Evolutionary conservation across 1,140 invertebrate genomes (phyloP).

Genomic region (Zaprionus camerounensis): DNA sequence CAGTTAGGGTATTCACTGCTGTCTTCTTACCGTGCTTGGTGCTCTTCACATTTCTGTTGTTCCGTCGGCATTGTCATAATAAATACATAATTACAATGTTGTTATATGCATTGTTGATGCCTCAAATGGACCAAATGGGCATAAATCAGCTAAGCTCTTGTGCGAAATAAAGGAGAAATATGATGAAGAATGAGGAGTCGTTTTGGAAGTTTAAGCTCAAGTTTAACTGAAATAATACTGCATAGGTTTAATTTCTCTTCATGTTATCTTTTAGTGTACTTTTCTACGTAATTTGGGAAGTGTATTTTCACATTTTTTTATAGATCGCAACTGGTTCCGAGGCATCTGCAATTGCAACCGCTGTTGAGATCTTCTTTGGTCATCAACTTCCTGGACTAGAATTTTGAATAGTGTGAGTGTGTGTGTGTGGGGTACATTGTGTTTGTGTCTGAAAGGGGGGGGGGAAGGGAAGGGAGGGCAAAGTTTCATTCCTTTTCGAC

Average conservation of each 20-base stretch:
- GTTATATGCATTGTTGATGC: conserved; percentile 30
- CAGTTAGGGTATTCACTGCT: background rate
- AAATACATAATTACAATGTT: conserved; percentile 42
- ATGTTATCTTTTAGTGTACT: background rate
- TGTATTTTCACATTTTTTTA: background rate
- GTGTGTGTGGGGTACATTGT: background rate
- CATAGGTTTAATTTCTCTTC: background rate
- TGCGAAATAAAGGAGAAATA: conserved; percentile 1
- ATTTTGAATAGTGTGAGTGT: background rate
- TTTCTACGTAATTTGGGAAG: conserved; percentile 2
- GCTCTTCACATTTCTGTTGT: background rate
- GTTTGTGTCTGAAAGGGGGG: background rate
- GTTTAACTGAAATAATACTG: background rate
- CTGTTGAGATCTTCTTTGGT: background rate
- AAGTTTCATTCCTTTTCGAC: conserved; percentile 20
- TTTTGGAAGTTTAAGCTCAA: background rate
- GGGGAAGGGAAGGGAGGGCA: background rate
- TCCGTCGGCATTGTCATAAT: conserved; percentile 33
- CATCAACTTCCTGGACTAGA: background rate
- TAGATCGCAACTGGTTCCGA: background rate
- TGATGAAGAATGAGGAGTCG: background rate
- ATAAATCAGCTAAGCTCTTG: conserved; percentile 36
- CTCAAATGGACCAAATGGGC: background rate
- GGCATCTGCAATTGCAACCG: background rate
- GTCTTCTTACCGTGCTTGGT: background rate